Percentiles rank a stretch among this genome's conserved stretches.
Evolutionary conservation across 2,888 invertebrate genomes (phyloP).

Genomic region (Acronicta leporina): DNA sequence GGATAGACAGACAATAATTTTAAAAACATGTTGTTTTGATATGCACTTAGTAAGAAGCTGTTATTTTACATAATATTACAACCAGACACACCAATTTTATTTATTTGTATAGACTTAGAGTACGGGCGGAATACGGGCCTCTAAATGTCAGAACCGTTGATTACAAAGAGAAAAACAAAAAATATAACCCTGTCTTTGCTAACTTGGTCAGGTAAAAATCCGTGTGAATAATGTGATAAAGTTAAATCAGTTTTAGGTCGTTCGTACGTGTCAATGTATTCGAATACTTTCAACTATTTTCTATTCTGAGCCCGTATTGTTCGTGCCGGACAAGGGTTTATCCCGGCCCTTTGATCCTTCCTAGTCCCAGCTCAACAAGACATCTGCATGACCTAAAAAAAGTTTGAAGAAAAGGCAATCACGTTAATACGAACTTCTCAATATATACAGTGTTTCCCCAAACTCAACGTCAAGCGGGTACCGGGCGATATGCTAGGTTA

Average conservation of each 20-base stretch:
- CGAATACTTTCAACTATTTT: conserved; percentile 28
- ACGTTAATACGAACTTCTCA: not conserved
- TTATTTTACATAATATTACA: too few relatives aligned
- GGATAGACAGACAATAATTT: too few relatives aligned
- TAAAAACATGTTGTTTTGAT: too few relatives aligned
- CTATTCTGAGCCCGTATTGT: conserved; percentile 42
- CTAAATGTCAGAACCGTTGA: too few relatives aligned
- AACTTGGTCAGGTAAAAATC: not conserved
- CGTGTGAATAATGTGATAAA: conserved; percentile 12
- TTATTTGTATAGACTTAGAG: too few relatives aligned
- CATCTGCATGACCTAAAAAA: conserved; percentile 40
- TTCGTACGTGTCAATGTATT: conserved; percentile 35
- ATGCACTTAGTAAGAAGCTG: too few relatives aligned
- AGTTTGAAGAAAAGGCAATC: not conserved
- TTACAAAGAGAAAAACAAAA: too few relatives aligned
- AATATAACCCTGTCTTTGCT: not conserved
- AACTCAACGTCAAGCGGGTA: too few relatives aligned
- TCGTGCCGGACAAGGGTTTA: conserved; percentile 40
- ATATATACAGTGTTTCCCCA: too few relatives aligned
- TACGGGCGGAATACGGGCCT: too few relatives aligned
- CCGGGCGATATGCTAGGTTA: too few relatives aligned
- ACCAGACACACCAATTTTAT: too few relatives aligned
- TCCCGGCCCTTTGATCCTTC: conserved; percentile 28
- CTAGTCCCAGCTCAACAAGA: conserved; percentile 17
- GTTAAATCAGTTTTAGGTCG: conserved; percentile 11